Evolutionary conservation across 2,797 vertebrate species (phyloP).

Genomic region (Sphenodon punctatus): DNA sequence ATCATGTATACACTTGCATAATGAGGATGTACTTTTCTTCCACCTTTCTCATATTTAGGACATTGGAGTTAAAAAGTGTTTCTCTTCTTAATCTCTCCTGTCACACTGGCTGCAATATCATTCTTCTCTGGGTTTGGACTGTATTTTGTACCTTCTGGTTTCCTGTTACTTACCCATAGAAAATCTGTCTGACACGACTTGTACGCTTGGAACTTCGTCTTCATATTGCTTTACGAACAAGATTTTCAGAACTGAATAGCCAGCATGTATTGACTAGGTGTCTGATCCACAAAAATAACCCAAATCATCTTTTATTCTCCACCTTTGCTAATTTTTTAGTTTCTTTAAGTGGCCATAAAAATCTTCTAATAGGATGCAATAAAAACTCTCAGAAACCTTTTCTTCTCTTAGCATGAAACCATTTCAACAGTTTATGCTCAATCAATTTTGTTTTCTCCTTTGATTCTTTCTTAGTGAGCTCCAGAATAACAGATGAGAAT

Average conservation of each 20-base stretch:
- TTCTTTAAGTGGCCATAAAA: constrained; percentile 1
- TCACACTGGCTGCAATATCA: no score
- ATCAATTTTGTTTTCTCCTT: constrained; percentile 11
- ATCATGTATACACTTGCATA: no score
- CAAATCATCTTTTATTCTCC: background rate
- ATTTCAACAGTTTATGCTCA: background rate
- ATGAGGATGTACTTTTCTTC: no score
- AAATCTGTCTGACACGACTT: background rate
- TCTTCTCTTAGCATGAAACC: constrained; percentile 19
- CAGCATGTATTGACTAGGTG: constrained; percentile 2
- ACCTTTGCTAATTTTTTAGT: background rate
- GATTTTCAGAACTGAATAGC: background rate
- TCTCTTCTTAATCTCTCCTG: no score
- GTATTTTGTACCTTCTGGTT: no score
- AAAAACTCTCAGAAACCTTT: constrained; percentile 1
- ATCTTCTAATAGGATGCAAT: background rate
- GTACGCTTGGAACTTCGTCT: constrained; percentile 14
- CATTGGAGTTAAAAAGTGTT: no score
- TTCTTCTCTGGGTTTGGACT: no score
- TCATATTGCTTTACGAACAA: no score
- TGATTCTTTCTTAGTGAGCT: constrained; percentile 16
- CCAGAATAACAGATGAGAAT: constrained; percentile 41
- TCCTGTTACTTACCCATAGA: no score
- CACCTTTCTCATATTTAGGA: no score
- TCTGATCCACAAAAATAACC: background rate